Conservation (phyloP, 2,888 invertebrate genomes). For the Syrphus vitripennis region DNA sequence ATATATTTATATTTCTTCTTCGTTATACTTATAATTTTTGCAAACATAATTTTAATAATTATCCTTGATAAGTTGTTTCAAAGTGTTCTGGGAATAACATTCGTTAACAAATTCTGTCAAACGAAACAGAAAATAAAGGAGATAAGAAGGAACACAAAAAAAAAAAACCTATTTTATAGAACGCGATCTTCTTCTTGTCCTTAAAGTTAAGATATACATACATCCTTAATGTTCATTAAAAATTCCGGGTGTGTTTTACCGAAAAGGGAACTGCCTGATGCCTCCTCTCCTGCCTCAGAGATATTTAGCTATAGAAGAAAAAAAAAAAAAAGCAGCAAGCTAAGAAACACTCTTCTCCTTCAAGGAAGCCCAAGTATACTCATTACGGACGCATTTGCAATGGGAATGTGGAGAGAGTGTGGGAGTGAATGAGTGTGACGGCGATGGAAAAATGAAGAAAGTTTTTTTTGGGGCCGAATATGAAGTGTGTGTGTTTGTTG, state of each 20-base stretch:
- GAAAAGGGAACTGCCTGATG: slow-evolving; percentile 40
- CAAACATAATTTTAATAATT: slow-evolving; percentile 70
- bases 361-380: slow-evolving; percentile 46
- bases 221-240: slow-evolving; percentile 69
- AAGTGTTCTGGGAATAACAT: slow-evolving; percentile 71
- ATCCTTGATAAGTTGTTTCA: slow-evolving; percentile 71
- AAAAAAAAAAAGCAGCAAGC: not conserved
- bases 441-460: slow-evolving; percentile 24
- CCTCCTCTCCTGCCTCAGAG: not conserved
- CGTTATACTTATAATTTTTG: slow-evolving; percentile 25
- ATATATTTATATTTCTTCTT: not conserved
- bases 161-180: not conserved
- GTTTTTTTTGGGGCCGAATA: not conserved
- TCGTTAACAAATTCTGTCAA: slow-evolving; percentile 70
- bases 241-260: slow-evolving; percentile 61
- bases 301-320: not conserved
- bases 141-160: not conserved
- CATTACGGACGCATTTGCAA: slow-evolving; percentile 65
- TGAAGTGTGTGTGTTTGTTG: not conserved
- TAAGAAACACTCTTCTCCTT: slow-evolving; percentile 13
- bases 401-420: not conserved
- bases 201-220: slow-evolving; percentile 63
- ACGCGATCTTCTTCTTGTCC: slow-evolving; percentile 32
- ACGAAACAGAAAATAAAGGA: slow-evolving; percentile 39
- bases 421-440: not conserved